Percentiles rank a stretch among this genome's conserved stretches.
Conservation (phyloP, 2,888 invertebrate genomes). For the Lamproptera curius region DNA sequence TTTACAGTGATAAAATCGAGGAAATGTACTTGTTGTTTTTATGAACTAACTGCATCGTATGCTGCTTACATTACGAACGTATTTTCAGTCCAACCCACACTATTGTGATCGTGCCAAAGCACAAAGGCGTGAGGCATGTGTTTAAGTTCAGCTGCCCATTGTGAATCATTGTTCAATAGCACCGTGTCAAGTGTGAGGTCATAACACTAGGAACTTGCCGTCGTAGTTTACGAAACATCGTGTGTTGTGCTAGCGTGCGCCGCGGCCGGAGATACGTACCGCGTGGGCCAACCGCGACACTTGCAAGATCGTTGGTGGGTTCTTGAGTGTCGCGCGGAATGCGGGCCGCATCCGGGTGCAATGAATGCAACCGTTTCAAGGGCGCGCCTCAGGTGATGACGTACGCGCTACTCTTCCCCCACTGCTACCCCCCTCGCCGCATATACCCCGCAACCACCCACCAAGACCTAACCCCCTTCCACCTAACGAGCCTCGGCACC, state of each 20-base stretch:
- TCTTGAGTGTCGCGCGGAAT: conserved; percentile 61
- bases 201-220: conserved; percentile 18
- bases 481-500: conserved; percentile 49
- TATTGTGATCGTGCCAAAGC: conserved; percentile 21
- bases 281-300: conserved; percentile 22
- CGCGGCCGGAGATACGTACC: conserved; percentile 14
- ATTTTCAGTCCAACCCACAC: conserved; percentile 16
- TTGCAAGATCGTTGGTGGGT: conserved; percentile 39
- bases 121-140: conserved; percentile 22
- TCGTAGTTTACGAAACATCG: conserved; percentile 14
- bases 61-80: conserved; percentile 12
- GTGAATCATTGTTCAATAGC: conserved; percentile 21
- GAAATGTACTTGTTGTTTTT: not conserved
- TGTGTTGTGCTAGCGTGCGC: conserved; percentile 8
- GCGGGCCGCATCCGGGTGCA: conserved; percentile 75
- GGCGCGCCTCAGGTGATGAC: conserved; percentile 78
- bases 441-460: too few relatives aligned
- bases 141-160: conserved; percentile 22
- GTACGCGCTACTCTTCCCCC: conserved; percentile 46
- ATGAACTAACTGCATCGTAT: too few relatives aligned
- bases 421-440: conserved; percentile 37
- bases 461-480: too few relatives aligned
- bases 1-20: too few relatives aligned
- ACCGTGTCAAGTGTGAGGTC: conserved; percentile 21
- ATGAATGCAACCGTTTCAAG: conserved; percentile 78